Evolutionary conservation across 2,888 invertebrate species (phyloP), one percentile per base, ranked within the genome.

Genomic region (Mongoloraphidia duomilia): DNA sequence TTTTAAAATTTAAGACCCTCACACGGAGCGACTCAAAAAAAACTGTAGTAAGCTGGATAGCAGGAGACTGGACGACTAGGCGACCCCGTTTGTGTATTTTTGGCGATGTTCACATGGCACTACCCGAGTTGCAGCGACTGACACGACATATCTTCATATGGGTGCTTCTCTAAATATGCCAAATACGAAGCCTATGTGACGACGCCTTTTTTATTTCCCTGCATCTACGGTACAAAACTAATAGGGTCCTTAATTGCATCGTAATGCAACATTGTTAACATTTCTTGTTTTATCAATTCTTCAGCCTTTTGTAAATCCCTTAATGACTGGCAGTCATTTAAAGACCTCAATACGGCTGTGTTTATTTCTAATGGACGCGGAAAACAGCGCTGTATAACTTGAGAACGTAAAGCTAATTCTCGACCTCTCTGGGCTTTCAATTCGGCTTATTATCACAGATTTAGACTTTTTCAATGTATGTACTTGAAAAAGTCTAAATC

Each of bases 231-330:
- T 35, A 60, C 58, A 8, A 59, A 56, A 36, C 64, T 59, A 11
- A 75, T 67, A 0, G 94, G 91, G 66, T 86, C 85, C 59, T 86
- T 77, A 0, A 90, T 66, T 34, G 87, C 81, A 67, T 97, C 96
- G 60, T 84, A 90, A 59, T 94, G 86, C 57, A 94, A 71, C 93
- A 97, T 94, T 26, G 86, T 84, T 54, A 94, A 77, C 94, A 97
- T 96, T 74, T 97, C 96, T 50, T 83, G 79, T 69, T 96, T 96
- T 53, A 97, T 91, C 54, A 94, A 66, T 65, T 97, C 96, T 71
- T 97, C 96, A 2, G 96, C 94, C 74, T 85, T 86, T 68, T 96
- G 95, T 53, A 94, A 75, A 55, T 93, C 84, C 10, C 83, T 85
- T 26, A 94, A 75, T 4, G 85, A 82, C 42, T 83, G 80, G 53